Percentiles rank a stretch among this genome's conserved stretches.
Evolutionary conservation across 2,113 vertebrate genomes (phyloP).

Genomic region (Mesitornis unicolor): DNA sequence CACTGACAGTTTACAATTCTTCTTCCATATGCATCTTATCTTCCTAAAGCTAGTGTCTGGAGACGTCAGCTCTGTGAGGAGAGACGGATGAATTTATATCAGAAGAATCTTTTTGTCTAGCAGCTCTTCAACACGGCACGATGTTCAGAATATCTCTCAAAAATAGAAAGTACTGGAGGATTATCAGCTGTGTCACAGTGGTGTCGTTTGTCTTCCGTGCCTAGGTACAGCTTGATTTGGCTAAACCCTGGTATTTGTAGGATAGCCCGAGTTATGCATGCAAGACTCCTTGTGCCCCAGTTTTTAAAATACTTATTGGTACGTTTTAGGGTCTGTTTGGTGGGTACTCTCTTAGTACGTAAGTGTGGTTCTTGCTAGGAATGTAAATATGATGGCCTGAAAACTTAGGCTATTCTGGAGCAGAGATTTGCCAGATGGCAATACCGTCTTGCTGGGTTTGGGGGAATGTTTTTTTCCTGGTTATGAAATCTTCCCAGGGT

Average conservation of each 20-base stretch:
- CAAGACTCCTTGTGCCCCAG: not conserved
- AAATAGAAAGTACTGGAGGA: not conserved
- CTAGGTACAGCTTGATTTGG: not conserved
- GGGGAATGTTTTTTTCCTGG: not conserved
- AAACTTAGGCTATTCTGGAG: not conserved
- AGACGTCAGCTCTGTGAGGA: not conserved
- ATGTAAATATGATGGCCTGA: not conserved
- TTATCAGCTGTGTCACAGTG: rapidly evolving
- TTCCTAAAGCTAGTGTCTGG: constrained; percentile 1
- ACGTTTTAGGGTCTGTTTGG: too few relatives aligned
- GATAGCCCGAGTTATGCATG: not conserved
- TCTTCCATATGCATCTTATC: constrained; percentile 10
- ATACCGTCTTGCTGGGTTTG: not conserved
- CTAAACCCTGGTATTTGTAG: not conserved
- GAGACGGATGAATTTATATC: not conserved
- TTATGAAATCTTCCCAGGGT: not conserved
- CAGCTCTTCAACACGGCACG: not conserved
- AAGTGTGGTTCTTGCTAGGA: not conserved
- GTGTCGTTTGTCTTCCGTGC: not conserved
- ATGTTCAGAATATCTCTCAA: not conserved
- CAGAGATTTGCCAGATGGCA: not conserved
- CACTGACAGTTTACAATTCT: not conserved
- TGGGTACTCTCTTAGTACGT: not conserved
- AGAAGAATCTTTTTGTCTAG: constrained; percentile 15
- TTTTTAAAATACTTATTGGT: not conserved